phyloP scores from a whole-genome alignment of 2,797 vertebrate species.

The Simalia tracyae region DNA sequence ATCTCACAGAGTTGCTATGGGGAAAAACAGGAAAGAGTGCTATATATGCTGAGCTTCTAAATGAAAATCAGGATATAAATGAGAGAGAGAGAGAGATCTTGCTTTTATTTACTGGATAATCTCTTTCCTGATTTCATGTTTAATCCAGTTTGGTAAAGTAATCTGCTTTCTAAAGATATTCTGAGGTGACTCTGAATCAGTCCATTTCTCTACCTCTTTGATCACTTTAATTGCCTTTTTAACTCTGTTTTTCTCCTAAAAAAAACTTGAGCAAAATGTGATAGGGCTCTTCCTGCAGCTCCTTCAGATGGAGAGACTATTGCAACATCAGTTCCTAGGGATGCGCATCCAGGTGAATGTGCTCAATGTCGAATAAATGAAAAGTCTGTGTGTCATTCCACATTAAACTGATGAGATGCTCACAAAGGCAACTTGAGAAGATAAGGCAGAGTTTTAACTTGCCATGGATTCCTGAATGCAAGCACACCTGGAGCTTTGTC shows the following conservation, averaged over 20 bases:
- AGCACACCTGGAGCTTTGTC: neutral
- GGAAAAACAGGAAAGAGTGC: neutral
- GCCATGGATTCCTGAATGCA: neutral
- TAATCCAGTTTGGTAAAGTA: neutral
- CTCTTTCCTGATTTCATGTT: neutral
- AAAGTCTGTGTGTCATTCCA: neutral
- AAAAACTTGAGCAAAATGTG: neutral
- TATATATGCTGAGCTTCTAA: neutral
- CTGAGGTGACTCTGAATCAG: neutral
- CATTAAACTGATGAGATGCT: neutral
- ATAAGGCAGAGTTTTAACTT: neutral
- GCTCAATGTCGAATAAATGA: neutral
- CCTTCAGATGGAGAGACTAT: neutral
- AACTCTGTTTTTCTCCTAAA: neutral
- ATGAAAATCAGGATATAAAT: neutral
- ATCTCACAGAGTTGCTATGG: neutral
- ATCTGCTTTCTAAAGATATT: neutral
- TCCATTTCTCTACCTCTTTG: neutral
- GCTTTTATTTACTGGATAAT: neutral
- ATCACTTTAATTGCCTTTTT: neutral
- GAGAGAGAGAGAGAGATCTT: neutral
- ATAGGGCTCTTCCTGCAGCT: neutral
- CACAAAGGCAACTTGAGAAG: neutral
- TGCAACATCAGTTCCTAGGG: neutral
- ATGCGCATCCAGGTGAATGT: neutral